These are phyloP conservation scores for Pachydiplax longipennis DNA, from an alignment of 2,888 invertebrate genomes.

Conservation along the genomic window DNA sequence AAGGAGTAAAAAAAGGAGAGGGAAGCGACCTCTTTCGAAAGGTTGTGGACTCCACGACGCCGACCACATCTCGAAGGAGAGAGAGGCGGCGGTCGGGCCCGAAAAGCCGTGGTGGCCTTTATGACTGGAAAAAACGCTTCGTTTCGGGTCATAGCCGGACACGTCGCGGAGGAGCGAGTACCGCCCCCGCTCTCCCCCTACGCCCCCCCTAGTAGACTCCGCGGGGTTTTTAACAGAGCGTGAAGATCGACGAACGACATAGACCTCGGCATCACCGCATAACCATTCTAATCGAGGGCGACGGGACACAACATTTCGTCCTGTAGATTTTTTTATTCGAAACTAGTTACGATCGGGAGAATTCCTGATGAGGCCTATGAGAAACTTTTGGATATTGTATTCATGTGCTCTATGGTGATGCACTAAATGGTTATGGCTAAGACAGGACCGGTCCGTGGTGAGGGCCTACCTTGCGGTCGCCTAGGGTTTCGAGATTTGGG, in stretches of 20 bases:
- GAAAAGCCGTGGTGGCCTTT: conserved; percentile 25
- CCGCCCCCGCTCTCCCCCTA: neutral
- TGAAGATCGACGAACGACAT: conserved; percentile 1
- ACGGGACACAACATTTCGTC: neutral
- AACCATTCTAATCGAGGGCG: neutral
- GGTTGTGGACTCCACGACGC: conserved; percentile 42
- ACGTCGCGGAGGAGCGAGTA: neutral
- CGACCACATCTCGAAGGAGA: conserved; percentile 29
- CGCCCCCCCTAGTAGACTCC: neutral
- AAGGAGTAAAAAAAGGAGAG: neutral
- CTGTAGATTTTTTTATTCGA: neutral
- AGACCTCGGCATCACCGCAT: neutral
- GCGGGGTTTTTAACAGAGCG: conserved; percentile 30
- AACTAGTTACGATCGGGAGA: neutral
- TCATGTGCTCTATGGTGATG: too few relatives aligned
- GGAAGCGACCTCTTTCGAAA: conserved; percentile 40
- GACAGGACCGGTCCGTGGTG: too few relatives aligned
- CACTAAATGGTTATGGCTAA: too few relatives aligned
- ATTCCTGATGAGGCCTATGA: too few relatives aligned
- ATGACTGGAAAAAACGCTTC: conserved; percentile 25
- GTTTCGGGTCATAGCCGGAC: conserved; percentile 39
- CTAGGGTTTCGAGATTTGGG: too few relatives aligned
- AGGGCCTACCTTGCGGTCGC: too few relatives aligned
- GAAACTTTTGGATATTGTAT: too few relatives aligned
- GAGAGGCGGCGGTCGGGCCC: neutral